Evolutionary conservation across 2,888 invertebrate species (phyloP), one percentile per base, ranked within the genome.

Genomic region (Synanthedon vespiformis): DNA sequence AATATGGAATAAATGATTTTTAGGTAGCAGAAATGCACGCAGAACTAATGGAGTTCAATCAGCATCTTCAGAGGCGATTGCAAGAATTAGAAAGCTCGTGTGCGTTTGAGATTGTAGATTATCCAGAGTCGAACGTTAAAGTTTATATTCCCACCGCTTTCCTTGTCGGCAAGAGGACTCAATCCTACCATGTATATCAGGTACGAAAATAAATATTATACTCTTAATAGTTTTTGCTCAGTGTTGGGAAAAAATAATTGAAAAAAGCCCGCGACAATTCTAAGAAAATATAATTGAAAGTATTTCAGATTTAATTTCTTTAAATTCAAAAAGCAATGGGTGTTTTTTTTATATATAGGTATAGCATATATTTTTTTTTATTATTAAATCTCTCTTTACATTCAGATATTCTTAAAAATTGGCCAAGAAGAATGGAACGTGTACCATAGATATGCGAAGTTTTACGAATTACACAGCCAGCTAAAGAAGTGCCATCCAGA

Each of bases 1-100:
- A 3, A 13, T 44, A 34, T 34, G 0, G 47, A 12, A 84, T 69
- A 34, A 34, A 10, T 8, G 58, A 52, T 56, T 56, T 57, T 12
- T 65, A 94, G 93, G 95, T 96, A 1, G 96, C 96, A 2, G 95
- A 96, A 82, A 97, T 97, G 96, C 96, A 96, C 68, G 96, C 95
- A 0, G 96, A 97, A 72, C 82, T 97, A 52, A 95, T 96, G 94
- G 96, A 96, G 75, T 95, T 96, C 66, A 96, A 96, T 80, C 93
- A 94, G 53, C 88, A 93, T 70, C 87, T 97, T 56, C 95, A 95
- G 68, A 88, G 90, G 60, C 89, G 92, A 49, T 78, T 96, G 51
- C 90, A 90, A 56, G 81, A 89, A 54, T 59, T 80, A 50, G 86
- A 88, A 57, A 77, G 66, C 59, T 65, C 76, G 55, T 74, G 83